A percentile compares a stretch with the other conserved stretches of the same genome.
These are phyloP conservation scores for Sarcophaga rosellei DNA, from an alignment of 2,888 invertebrate species.

Conservation along the genomic window DNA sequence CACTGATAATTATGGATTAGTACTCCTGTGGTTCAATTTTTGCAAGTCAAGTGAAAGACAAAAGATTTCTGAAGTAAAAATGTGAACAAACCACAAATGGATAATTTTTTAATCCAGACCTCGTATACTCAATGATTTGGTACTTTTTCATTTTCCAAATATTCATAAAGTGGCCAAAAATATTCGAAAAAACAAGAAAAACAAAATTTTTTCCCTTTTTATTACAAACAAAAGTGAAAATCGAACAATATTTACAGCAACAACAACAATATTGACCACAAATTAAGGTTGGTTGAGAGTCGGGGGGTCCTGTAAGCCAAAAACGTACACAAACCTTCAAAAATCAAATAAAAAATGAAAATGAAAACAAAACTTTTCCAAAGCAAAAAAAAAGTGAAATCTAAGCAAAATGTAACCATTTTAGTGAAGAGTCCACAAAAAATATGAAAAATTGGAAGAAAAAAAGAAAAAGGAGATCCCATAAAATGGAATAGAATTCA, in stretches of 20 bases:
- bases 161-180: neutral
- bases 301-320: neutral
- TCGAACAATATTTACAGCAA: constrained; percentile 56
- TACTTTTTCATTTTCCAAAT: constrained; percentile 16
- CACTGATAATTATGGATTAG: too few relatives aligned
- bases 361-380: neutral
- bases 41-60: too few relatives aligned
- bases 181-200: neutral
- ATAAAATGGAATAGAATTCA: constrained; percentile 34
- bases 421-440: neutral
- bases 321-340: constrained; percentile 27
- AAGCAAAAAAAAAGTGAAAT: constrained; percentile 57
- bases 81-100: too few relatives aligned
- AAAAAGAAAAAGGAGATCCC: neutral
- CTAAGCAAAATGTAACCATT: constrained; percentile 60
- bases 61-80: too few relatives aligned
- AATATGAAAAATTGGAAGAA: neutral
- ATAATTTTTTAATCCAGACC: neutral
- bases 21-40: too few relatives aligned
- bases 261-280: constrained; percentile 53
- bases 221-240: constrained; percentile 41
- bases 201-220: neutral
- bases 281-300: neutral
- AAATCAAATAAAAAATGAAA: neutral
- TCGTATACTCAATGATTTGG: constrained; percentile 7